Base-by-base conservation (phyloP, 2,113 vertebrate genomes). In the Herpetotheres cachinnans region DNA sequence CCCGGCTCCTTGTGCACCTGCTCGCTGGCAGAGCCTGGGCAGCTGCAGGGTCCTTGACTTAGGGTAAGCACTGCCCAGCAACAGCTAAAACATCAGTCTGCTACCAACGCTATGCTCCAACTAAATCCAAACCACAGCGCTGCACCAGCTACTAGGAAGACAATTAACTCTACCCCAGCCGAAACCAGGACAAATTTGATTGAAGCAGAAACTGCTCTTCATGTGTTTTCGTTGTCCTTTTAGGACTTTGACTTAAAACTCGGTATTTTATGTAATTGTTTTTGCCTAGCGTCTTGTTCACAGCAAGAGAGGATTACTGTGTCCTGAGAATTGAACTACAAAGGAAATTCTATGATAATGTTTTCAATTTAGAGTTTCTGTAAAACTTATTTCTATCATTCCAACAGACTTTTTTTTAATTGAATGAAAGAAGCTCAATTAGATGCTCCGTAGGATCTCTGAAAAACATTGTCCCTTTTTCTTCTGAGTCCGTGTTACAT, bases 301-400 rank as follows among this genome's bases (percentile, higher is more conserved):
- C 42, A 80, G 30, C 52, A 90, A 90, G 87, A 92, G 44, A 50
- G 4, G 34, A 71, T 95, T 67, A 88, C 62, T 54, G 0, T 56
- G 73, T 72, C 40, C 26, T 79, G 40, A 65, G 80, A 94, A 62
- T 0, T 94, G 77, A 69, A 77, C 59, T 82, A 71, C 46, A 40
- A 86, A 82, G 29, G 20, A 16, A 12, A 86, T 42, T 89, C 50
- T 86, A 76, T 90, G 54, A 65, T 20, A 73, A 42, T 74, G 15
- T 91, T 96, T 97, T 92, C 15, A 83, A 56, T 77, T 81, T 76
- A 86, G 26, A 70, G 25, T 91, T 90, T 76, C 44, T 67, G 19
- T 73, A 26, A 84, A 86, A 79, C 80, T 65, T 81, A 32, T 92
- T 94, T 86, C 11, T 65, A 54, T 46, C 11, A 82, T 91, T 93